A percentile compares a stretch with the other conserved stretches of the same genome.
phyloP scores from a whole-genome alignment of 2,888 invertebrate species.

The Calameuta filiformis region DNA sequence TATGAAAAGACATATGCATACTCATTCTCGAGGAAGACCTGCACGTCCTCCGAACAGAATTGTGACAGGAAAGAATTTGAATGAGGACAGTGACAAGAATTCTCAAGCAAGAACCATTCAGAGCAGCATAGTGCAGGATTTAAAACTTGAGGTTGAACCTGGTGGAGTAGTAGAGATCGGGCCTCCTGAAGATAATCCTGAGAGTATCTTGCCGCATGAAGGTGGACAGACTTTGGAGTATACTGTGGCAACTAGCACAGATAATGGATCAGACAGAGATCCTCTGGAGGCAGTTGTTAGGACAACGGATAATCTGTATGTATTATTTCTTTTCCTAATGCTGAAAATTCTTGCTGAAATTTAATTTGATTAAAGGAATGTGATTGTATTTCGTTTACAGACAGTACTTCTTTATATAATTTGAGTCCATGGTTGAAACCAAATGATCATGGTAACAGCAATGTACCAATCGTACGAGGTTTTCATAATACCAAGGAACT shows the following conservation, averaged over 20 bases:
- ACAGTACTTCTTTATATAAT: constrained; percentile 55
- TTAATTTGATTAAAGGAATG: background rate
- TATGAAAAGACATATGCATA: constrained; percentile 82
- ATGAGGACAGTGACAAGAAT: constrained; percentile 28
- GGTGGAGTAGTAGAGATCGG: constrained; percentile 55
- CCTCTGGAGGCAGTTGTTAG: constrained; percentile 64
- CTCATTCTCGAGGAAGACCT: constrained; percentile 70
- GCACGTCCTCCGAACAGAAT: constrained; percentile 34
- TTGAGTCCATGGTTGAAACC: background rate
- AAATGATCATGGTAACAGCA: no score
- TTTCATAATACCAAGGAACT: no score
- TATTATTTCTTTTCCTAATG: constrained; percentile 55
- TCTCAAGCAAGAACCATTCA: constrained; percentile 47
- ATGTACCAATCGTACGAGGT: no score
- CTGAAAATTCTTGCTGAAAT: constrained; percentile 18
- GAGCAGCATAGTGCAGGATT: constrained; percentile 53
- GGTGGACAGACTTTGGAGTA: constrained; percentile 56
- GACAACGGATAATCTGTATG: constrained; percentile 65
- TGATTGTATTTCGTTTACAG: constrained; percentile 33
- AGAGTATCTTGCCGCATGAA: constrained; percentile 59
- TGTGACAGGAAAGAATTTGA: constrained; percentile 24
- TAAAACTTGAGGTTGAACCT: constrained; percentile 58
- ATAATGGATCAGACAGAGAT: constrained; percentile 58
- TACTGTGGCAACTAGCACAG: constrained; percentile 38
- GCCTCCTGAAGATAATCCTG: constrained; percentile 54